These are phyloP conservation scores for Heteronetta atricapilla DNA, from an alignment of 2,113 vertebrate genomes.

Conservation along the genomic window DNA sequence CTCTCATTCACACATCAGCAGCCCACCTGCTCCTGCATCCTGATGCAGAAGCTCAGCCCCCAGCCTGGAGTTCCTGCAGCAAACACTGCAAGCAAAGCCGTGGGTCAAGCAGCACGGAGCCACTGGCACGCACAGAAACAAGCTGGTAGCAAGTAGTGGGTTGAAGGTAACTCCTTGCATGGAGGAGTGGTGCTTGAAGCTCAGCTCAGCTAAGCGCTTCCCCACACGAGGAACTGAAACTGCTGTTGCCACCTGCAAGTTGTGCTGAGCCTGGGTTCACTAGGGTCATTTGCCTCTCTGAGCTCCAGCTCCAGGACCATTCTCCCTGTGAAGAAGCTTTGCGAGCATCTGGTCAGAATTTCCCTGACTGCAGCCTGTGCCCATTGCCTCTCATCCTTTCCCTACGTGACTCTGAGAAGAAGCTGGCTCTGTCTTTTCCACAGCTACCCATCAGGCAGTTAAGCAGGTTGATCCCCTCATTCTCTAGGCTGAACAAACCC, in stretches of 20 bases:
- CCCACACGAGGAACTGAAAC: neutral
- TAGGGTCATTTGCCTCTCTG: neutral
- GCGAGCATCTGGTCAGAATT: neutral
- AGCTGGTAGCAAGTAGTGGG: neutral
- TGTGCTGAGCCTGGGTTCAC: neutral
- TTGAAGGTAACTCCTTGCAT: neutral
- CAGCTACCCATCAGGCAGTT: neutral
- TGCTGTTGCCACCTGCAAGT: neutral
- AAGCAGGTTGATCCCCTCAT: neutral
- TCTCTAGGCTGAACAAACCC: neutral
- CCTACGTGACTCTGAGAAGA: neutral
- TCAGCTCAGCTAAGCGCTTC: neutral
- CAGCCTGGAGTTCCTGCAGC: neutral
- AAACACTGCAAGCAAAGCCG: neutral
- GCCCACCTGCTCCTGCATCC: neutral
- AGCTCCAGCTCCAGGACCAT: neutral
- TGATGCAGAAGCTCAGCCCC: neutral
- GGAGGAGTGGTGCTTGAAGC: neutral
- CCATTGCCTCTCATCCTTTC: neutral
- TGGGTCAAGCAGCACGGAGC: neutral
- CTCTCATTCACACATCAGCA: neutral
- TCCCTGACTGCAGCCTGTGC: neutral
- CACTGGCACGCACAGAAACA: neutral
- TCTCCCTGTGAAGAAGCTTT: neutral
- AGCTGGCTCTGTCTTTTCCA: neutral